Evolutionary conservation across 1,140 invertebrate species (phyloP).

Genomic region (Rhynchophorus ferrugineus): DNA sequence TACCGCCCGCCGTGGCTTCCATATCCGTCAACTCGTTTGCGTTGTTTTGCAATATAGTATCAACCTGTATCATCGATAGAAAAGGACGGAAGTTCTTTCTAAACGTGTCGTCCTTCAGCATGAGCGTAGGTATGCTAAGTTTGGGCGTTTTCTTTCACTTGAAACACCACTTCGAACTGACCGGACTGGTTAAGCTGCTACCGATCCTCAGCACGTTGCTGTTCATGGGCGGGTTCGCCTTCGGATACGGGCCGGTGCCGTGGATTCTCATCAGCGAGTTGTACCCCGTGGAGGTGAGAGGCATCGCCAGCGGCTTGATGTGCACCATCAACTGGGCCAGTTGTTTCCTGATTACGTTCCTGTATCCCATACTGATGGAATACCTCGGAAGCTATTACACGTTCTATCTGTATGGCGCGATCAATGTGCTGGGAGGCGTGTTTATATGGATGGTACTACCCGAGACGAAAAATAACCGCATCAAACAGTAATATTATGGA

Average conservation of each 20-base stretch:
- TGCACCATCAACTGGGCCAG: conserved; percentile 75
- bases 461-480: conserved; percentile 64
- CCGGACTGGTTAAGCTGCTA: conserved; percentile 50
- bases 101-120: conserved; percentile 59
- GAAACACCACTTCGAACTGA: conserved; percentile 46
- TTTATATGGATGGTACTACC: conserved; percentile 72
- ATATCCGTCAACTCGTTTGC: conserved; percentile 76
- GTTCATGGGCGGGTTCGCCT: conserved; percentile 47
- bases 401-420: conserved; percentile 76
- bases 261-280: conserved; percentile 79
- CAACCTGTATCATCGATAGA: conserved; percentile 67
- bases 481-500: too few species aligned
- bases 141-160: conserved; percentile 63
- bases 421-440: conserved; percentile 64
- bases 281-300: conserved; percentile 69
- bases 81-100: conserved; percentile 68
- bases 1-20: conserved; percentile 57
- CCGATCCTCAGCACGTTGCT: conserved; percentile 45
- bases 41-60: conserved; percentile 59
- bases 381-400: conserved; percentile 61
- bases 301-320: conserved; percentile 64
- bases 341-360: conserved; percentile 75
- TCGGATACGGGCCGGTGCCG: conserved; percentile 68
- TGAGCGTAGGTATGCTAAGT: conserved; percentile 57
- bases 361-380: conserved; percentile 53